Base-by-base conservation (phyloP, 2,888 invertebrate genomes). In the Ochropacha duplaris region DNA sequence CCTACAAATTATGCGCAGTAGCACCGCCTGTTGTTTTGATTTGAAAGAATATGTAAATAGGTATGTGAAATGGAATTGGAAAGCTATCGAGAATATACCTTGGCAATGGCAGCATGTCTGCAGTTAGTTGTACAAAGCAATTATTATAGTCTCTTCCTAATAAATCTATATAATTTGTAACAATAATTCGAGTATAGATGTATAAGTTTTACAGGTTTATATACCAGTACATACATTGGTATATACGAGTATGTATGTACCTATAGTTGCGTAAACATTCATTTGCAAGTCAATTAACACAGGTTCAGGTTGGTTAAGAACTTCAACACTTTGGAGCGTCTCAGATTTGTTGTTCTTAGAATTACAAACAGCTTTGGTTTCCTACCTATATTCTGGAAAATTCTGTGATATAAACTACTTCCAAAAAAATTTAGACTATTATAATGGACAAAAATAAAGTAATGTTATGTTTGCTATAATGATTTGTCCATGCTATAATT, bases 271-370 rank as follows among this genome's bases (percentile, higher is more conserved):
- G 74, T 74, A 66, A 76, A 73, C 70, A 68, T 70, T 73, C 65
- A 84, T 83, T 83, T 83, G 83, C 84, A 84, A 83, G 79, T 84
- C 79, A 76, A 81, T 81, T 80, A 80, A 72, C 73, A 61, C 64
- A 73, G 59, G 77, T 81, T 78, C 77, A 79, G 64, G 76, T 79
- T 78, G 72, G 73, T 75, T 72, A 78, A 78, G 69, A 76, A 72
- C 71, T 71, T 67, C 64, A 56, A 56, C 65, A 57, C 56, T 59
- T 60, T 56, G 52, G 69, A 64, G 19, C 44, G 9, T 44, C 44
- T 44, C 19, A 19, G 16, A 44, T 19, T 44, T 31, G 31, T 31
- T 31, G 31, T 31, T 31, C 28, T 31, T 31, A 31, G 31, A 31
- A 31, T 16, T 6, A 39, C 39, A 39, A 39, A 16, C 16, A 39